Evolutionary conservation across 2,113 vertebrate species (phyloP).

Genomic region (Acrocephalus kingi): DNA sequence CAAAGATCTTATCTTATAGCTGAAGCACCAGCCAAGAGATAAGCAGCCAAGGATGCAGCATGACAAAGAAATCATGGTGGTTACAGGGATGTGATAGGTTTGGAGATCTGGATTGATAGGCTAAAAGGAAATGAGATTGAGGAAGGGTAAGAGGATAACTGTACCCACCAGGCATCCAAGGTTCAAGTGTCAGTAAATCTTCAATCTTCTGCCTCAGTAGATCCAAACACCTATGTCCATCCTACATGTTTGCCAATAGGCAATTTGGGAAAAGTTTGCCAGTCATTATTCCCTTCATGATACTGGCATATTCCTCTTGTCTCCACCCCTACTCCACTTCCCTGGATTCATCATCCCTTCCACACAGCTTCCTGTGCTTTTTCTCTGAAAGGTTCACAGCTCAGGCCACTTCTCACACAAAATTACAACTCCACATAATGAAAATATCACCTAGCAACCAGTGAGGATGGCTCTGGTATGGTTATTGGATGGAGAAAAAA

Average conservation of each 20-base stretch:
- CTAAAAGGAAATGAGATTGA: not conserved
- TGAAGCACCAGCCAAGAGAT: not conserved
- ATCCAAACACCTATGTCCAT: not conserved
- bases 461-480: not conserved
- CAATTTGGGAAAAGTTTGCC: not conserved
- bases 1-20: not conserved
- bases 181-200: not conserved
- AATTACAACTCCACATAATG: not conserved
- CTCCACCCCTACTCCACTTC: not conserved
- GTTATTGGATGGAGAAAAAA: not conserved
- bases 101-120: not conserved
- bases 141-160: not conserved
- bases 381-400: not conserved
- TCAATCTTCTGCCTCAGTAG: not conserved
- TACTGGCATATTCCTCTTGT: not conserved
- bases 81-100: not conserved
- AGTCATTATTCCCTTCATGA: not conserved
- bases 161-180: not conserved
- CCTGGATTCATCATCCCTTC: not conserved
- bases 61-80: not conserved
- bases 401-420: not conserved
- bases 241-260: not conserved
- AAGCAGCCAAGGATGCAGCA: not conserved
- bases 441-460: not conserved
- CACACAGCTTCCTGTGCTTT: not conserved